Conservation (phyloP, 2,797 vertebrate genomes). For the Clarias pachynema region DNA sequence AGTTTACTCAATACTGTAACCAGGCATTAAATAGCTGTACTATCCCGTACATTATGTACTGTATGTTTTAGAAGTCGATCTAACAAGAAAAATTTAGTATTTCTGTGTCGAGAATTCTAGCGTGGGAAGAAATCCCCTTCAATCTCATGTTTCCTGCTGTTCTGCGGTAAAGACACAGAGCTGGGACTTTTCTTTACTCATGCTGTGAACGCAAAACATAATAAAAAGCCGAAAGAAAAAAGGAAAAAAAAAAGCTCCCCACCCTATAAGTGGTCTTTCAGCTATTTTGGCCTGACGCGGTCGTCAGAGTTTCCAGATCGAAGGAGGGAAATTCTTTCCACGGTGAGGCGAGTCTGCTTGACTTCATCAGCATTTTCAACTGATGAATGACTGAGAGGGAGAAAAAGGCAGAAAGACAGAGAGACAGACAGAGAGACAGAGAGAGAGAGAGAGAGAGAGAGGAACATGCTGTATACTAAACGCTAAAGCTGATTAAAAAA, state of each 20-base stretch:
- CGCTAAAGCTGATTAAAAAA: no score
- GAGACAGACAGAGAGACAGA: neutral
- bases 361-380: slow-evolving; percentile 51
- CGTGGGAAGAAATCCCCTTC: slow-evolving; percentile 46
- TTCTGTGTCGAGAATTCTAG: slow-evolving; percentile 22
- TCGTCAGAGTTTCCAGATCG: slow-evolving; percentile 60
- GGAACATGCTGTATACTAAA: no score
- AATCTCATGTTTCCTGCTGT: slow-evolving; percentile 36
- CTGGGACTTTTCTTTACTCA: slow-evolving; percentile 48
- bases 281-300: slow-evolving; percentile 50
- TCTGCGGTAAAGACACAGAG: slow-evolving; percentile 35
- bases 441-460: neutral
- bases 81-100: neutral
- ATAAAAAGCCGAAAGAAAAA: slow-evolving; percentile 48
- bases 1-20: no score
- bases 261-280: slow-evolving; percentile 52
- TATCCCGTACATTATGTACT: neutral
- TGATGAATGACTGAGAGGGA: slow-evolving; percentile 19
- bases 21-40: neutral
- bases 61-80: neutral
- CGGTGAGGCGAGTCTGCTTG: slow-evolving; percentile 36
- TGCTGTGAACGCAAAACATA: slow-evolving; percentile 49
- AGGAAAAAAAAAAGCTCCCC: slow-evolving; percentile 35
- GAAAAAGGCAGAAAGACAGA: neutral
- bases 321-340: slow-evolving; percentile 57